Percentiles rank a stretch among this genome's conserved stretches.
Conservation (phyloP, 2,888 invertebrate species). For the Petrolisthes manimaculis region DNA sequence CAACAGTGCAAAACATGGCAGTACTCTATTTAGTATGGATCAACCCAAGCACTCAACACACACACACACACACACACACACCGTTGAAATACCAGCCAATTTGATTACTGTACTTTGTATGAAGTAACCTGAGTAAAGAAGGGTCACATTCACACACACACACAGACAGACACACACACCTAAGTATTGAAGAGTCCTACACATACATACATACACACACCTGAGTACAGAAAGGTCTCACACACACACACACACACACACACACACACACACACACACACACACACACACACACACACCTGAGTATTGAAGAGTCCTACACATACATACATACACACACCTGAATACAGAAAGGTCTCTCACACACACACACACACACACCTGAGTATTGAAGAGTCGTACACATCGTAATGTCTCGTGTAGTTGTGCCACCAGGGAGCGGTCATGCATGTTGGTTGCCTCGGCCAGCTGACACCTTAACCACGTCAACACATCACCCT, state of each 20-base stretch:
- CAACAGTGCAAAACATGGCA: no score
- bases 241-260: slow-evolving; percentile 71
- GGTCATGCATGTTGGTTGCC: slow-evolving; percentile 83
- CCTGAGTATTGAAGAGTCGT: slow-evolving; percentile 78
- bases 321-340: neutral
- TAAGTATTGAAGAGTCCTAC: slow-evolving; percentile 79
- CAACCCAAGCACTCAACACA: neutral
- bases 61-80: neutral
- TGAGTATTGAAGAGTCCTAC: no score
- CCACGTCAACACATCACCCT: slow-evolving; percentile 76
- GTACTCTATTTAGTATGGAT: neutral
- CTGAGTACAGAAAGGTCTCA: slow-evolving; percentile 79
- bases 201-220: slow-evolving; percentile 73
- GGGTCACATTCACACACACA: neutral
- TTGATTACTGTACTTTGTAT: no score
- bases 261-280: neutral
- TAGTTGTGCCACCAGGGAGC: slow-evolving; percentile 82
- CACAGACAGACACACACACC: slow-evolving; percentile 70
- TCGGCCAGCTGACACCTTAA: slow-evolving; percentile 84
- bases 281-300: slow-evolving; percentile 67
- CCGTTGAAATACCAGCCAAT: neutral
- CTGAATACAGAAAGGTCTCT: neutral
- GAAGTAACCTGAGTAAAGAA: neutral
- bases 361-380: slow-evolving; percentile 69
- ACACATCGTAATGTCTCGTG: slow-evolving; percentile 87